phyloP scores from a whole-genome alignment of 2,888 invertebrate species.

The Bedellia somnulentella region DNA sequence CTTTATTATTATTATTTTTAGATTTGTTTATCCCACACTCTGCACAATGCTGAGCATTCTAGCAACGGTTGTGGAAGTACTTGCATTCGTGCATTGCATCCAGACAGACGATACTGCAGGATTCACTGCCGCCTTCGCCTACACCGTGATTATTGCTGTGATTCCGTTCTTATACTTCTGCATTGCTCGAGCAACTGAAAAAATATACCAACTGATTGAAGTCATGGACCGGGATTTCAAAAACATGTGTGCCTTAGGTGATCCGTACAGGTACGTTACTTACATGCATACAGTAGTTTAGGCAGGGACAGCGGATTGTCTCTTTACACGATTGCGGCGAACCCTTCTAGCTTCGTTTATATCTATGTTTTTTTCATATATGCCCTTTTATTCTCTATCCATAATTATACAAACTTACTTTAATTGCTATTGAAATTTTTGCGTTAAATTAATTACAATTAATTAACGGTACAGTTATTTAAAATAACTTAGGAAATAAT shows the following conservation, averaged over 20 bases:
- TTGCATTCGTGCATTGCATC: conserved; percentile 19
- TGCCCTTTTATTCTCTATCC: too few relatives aligned
- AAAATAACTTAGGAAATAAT: too few relatives aligned
- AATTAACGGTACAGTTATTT: too few relatives aligned
- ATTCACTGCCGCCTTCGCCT: conserved; percentile 32
- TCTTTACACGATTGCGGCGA: too few relatives aligned
- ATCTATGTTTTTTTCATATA: too few relatives aligned
- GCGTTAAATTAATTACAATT: too few relatives aligned
- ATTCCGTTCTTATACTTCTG: conserved; percentile 19
- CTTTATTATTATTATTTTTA: too few relatives aligned
- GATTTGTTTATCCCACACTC: conserved; percentile 22
- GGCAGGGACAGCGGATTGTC: too few relatives aligned
- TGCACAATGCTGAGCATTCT: conserved; percentile 13
- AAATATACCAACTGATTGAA: conserved; percentile 17
- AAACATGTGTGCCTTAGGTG: conserved; percentile 19
- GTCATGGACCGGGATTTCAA: conserved; percentile 26
- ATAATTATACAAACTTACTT: too few relatives aligned
- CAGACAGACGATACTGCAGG: conserved; percentile 19
- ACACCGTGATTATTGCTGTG: conserved; percentile 20
- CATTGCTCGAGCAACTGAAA: conserved; percentile 15
- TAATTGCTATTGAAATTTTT: too few relatives aligned
- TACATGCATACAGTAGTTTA: too few relatives aligned
- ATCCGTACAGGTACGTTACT: conserved; percentile 20
- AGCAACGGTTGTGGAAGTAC: conserved; percentile 15
- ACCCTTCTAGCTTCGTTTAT: too few relatives aligned